A percentile compares a stretch with the other conserved stretches of the same genome.
Conservation (phyloP, 2,113 vertebrate species). For the crab-eating macaque (Macaca fascicularis) region DNA sequence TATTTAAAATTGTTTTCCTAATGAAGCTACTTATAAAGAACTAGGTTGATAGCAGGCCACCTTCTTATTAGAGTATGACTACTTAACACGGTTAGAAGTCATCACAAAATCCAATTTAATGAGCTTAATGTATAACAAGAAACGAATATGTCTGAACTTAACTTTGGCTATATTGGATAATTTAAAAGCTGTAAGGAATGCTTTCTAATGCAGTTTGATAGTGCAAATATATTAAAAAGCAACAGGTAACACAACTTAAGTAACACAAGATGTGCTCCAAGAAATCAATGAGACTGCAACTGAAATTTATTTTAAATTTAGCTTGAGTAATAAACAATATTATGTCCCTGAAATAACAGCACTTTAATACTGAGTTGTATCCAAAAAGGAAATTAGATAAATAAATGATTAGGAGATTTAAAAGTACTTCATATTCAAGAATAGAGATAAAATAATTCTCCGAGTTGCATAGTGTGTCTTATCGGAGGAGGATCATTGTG, state of each 20-base stretch:
- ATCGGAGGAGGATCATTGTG: accelerated
- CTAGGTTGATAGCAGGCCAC: background rate
- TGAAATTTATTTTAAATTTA: conserved; percentile 60
- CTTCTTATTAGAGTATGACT: background rate
- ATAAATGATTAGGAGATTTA: conserved; percentile 69
- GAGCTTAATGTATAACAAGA: background rate
- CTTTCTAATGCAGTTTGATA: background rate
- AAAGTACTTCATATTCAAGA: conserved; percentile 37
- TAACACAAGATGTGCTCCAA: background rate
- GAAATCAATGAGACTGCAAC: background rate
- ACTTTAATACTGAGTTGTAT: conserved; percentile 57
- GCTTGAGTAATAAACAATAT: conserved; percentile 52
- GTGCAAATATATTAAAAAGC: background rate
- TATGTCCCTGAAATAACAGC: conserved; percentile 62
- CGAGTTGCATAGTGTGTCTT: background rate
- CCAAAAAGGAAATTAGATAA: conserved; percentile 53
- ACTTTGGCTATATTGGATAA: background rate
- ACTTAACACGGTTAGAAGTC: background rate
- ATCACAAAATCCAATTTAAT: background rate
- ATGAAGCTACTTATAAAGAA: background rate
- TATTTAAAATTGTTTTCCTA: conserved; percentile 9
- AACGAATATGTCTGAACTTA: background rate
- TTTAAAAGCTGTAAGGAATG: background rate
- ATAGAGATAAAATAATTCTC: conserved; percentile 36
- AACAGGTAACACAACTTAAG: background rate